Evolutionary conservation across 2,113 vertebrate genomes (phyloP).

Genomic region (Loxodonta africana): DNA sequence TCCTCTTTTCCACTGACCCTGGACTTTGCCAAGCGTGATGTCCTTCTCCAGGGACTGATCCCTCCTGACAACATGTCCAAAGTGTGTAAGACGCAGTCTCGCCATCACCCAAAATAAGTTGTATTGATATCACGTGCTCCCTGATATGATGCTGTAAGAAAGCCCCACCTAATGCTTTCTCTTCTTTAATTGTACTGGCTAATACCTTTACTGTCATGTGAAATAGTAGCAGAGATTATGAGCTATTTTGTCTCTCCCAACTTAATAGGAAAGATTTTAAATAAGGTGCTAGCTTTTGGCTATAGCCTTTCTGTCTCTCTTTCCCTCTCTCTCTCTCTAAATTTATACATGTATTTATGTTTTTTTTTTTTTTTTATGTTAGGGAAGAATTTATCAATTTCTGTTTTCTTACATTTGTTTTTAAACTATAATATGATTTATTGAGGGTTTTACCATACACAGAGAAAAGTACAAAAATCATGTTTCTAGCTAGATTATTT

Average conservation of each 20-base stretch:
- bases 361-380: not conserved
- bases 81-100: too few relatives aligned
- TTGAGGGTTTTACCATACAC: not conserved
- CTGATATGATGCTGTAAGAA: not conserved
- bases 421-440: not conserved
- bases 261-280: not conserved
- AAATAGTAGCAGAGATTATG: too few relatives aligned
- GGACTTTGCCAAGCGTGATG: too few relatives aligned
- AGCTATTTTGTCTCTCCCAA: not conserved
- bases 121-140: too few relatives aligned
- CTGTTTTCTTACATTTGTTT: not conserved
- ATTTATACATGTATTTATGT: too few relatives aligned
- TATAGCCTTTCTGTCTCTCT: too few relatives aligned
- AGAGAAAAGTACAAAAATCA: not conserved
- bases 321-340: too few relatives aligned
- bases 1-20: too few relatives aligned
- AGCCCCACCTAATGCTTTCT: not conserved
- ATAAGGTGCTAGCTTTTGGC: not conserved
- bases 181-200: too few relatives aligned
- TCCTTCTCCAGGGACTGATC: too few relatives aligned
- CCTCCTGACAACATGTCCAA: too few relatives aligned
- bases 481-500: not conserved
- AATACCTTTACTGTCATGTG: too few relatives aligned
- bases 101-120: not conserved
- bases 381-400: not conserved